Conservation (phyloP, 2,888 invertebrate species). For the Anthoptus insignis region DNA sequence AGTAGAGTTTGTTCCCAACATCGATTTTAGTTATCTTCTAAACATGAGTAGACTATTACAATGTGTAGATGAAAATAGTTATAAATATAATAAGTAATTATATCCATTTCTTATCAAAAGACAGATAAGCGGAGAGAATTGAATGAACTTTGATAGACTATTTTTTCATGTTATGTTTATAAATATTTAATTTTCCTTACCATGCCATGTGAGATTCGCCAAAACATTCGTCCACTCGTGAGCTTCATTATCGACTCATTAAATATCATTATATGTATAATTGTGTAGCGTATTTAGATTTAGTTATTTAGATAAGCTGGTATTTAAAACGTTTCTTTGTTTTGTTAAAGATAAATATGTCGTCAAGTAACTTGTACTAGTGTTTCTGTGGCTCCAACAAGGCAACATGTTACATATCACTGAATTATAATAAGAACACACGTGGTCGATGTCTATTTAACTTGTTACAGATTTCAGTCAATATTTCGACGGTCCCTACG, state of each 20-base stretch:
- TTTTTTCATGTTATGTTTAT: conserved; percentile 18
- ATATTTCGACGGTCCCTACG: too few relatives aligned
- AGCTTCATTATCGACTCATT: conserved; percentile 29
- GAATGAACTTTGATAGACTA: too few relatives aligned
- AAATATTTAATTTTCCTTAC: conserved; percentile 23
- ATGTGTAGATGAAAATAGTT: too few relatives aligned
- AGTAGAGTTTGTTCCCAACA: too few relatives aligned
- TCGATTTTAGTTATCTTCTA: too few relatives aligned
- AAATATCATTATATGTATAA: conserved; percentile 9
- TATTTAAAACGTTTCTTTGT: conserved; percentile 20
- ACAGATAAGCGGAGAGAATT: too few relatives aligned
- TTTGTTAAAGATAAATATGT: conserved; percentile 18
- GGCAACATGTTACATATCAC: conserved; percentile 25
- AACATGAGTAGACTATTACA: too few relatives aligned
- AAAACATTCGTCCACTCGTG: conserved; percentile 32
- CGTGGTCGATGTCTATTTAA: too few relatives aligned
- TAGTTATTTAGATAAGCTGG: conserved; percentile 27
- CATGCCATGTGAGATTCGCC: conserved; percentile 24
- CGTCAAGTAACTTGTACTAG: conserved; percentile 18
- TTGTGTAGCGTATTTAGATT: conserved; percentile 15
- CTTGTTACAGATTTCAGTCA: background rate
- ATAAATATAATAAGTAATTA: too few relatives aligned
- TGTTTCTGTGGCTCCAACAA: conserved; percentile 15
- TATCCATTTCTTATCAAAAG: too few relatives aligned
- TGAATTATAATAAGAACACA: too few relatives aligned